Evolutionary conservation across 2,888 invertebrate genomes (phyloP).

Genomic region (Chrysodeixis includens): DNA sequence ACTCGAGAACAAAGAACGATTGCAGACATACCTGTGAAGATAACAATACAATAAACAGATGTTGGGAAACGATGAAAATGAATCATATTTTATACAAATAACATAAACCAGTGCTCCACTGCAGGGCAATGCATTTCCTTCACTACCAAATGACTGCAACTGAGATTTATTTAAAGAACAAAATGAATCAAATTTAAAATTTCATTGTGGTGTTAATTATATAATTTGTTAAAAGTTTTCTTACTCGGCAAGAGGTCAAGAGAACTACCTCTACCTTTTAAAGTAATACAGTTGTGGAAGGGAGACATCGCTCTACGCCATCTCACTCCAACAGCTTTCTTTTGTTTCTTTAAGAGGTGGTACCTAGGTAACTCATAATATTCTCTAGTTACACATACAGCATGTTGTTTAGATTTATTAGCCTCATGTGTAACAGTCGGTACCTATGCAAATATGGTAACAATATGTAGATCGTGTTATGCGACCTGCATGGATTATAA

Average conservation of each 20-base stretch:
- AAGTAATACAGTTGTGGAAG: too few species aligned
- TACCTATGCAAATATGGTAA: constrained; percentile 7
- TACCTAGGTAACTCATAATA: constrained; percentile 14
- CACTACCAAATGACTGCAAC: background rate
- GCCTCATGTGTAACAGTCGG: too few species aligned
- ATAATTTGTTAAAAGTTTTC: constrained; percentile 17
- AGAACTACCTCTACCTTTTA: too few species aligned
- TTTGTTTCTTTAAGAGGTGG: too few species aligned
- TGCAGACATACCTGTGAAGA: too few species aligned
- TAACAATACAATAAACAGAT: background rate
- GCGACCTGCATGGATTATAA: background rate
- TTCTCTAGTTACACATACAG: constrained; percentile 23
- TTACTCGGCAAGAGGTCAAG: constrained; percentile 23
- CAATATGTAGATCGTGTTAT: background rate
- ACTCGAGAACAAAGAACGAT: constrained; percentile 3
- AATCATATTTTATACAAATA: background rate
- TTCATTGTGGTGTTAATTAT: constrained; percentile 21
- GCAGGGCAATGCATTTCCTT: background rate
- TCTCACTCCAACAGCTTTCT: too few species aligned
- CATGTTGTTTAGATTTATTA: constrained; percentile 33
- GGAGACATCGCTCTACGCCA: too few species aligned
- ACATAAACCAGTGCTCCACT: background rate
- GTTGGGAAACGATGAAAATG: constrained; percentile 1
- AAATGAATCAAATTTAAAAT: constrained; percentile 27
- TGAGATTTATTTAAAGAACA: constrained; percentile 18